Conservation (phyloP, 2,797 vertebrate genomes). For the Clamator glandarius region DNA sequence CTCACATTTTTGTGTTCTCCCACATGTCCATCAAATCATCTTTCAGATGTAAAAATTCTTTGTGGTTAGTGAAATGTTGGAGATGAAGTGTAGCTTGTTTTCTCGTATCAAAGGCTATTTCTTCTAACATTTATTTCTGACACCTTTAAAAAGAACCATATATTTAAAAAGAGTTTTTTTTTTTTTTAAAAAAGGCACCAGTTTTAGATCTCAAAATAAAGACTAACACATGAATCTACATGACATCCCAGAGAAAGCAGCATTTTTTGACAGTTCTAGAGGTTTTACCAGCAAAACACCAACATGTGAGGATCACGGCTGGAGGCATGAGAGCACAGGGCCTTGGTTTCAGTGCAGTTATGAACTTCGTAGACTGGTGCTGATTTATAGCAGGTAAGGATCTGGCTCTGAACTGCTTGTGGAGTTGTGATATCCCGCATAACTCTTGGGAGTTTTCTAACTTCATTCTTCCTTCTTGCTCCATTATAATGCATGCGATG, state of each 20-base stretch:
- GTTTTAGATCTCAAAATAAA: background rate
- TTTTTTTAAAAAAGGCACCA: background rate
- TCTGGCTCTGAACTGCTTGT: background rate
- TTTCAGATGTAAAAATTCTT: background rate
- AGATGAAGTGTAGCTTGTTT: background rate
- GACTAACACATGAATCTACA: background rate
- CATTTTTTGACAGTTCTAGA: background rate
- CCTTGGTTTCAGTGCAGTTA: background rate
- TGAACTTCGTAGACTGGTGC: background rate
- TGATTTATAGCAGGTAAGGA: background rate
- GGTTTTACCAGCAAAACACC: background rate
- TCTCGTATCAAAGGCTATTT: background rate
- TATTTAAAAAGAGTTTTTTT: background rate
- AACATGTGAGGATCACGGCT: background rate
- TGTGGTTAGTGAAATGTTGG: background rate
- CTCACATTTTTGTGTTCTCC: background rate
- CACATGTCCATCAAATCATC: background rate
- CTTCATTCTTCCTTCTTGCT: background rate
- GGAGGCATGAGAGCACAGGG: background rate
- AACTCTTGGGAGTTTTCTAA: background rate
- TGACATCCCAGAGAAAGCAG: background rate
- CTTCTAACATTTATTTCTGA: background rate
- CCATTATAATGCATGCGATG: rapidly evolving
- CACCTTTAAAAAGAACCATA: background rate
- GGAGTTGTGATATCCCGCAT: background rate